These are phyloP conservation scores for Gonioctena quinquepunctata DNA, from an alignment of 1,140 invertebrate genomes.

Conservation along the genomic window DNA sequence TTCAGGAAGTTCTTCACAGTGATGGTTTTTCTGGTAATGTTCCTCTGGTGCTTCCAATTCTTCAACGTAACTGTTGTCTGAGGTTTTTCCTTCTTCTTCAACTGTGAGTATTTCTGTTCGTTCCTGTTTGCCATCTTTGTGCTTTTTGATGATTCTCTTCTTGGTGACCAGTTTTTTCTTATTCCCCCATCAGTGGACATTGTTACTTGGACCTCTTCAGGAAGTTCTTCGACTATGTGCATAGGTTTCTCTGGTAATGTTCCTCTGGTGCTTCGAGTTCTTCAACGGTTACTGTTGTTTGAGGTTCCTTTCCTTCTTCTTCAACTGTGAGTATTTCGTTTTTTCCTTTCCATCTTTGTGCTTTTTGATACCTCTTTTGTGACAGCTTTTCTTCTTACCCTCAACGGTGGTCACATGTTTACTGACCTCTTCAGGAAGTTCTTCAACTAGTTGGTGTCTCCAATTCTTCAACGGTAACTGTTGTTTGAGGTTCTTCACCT, in stretches of 20 bases:
- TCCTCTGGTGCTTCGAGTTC: slow-evolving; percentile 39
- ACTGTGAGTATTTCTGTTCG: slow-evolving; percentile 51
- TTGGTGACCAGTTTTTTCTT: slow-evolving; percentile 30
- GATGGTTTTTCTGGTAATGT: neutral
- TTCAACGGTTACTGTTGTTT: slow-evolving; percentile 45
- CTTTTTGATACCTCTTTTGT: slow-evolving; percentile 52
- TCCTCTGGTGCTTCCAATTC: slow-evolving; percentile 23
- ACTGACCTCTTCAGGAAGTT: slow-evolving; percentile 54
- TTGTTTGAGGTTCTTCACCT: slow-evolving; percentile 42
- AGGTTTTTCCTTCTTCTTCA: slow-evolving; percentile 48
- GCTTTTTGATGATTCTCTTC: slow-evolving; percentile 46
- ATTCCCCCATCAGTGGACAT: slow-evolving; percentile 12
- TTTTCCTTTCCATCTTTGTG: slow-evolving; percentile 39
- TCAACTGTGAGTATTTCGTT: slow-evolving; percentile 49
- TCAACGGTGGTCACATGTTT: slow-evolving; percentile 35
- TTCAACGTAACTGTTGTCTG: slow-evolving; percentile 48
- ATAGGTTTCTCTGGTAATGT: slow-evolving; percentile 17
- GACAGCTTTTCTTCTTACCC: slow-evolving; percentile 38
- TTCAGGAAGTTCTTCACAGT: slow-evolving; percentile 50
- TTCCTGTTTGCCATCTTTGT: slow-evolving; percentile 47
- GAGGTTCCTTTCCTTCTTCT: slow-evolving; percentile 48
- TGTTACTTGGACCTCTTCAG: slow-evolving; percentile 52
- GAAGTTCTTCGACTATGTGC: slow-evolving; percentile 44
- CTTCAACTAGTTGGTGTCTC: slow-evolving; percentile 53
- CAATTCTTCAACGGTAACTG: slow-evolving; percentile 40